These are phyloP conservation scores for Conus ventricosus DNA, from an alignment of 1,140 invertebrate species.

Conservation along the genomic window DNA sequence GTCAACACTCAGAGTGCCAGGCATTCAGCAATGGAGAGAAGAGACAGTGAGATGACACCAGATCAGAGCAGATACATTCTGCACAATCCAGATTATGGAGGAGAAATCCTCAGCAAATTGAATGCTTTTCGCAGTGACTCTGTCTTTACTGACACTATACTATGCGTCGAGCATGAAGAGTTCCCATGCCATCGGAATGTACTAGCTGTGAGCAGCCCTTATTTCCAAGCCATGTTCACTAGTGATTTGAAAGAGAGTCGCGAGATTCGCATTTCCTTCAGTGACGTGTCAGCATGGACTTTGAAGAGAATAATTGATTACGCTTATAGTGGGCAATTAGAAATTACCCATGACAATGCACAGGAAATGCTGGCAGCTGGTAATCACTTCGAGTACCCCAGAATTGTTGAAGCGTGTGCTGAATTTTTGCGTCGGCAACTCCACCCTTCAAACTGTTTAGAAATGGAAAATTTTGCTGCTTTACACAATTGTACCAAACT, in stretches of 20 bases:
- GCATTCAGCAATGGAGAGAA: slow-evolving; percentile 37
- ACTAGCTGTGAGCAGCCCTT: slow-evolving; percentile 75
- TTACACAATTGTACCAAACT: slow-evolving; percentile 72
- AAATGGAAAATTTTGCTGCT: slow-evolving; percentile 73
- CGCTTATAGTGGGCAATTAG: slow-evolving; percentile 72
- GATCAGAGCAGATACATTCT: slow-evolving; percentile 52
- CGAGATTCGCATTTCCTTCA: slow-evolving; percentile 68
- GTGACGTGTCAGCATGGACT: slow-evolving; percentile 74
- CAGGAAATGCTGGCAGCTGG: slow-evolving; percentile 75
- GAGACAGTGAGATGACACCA: slow-evolving; percentile 43
- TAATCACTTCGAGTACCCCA: slow-evolving; percentile 74
- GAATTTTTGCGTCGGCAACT: slow-evolving; percentile 73
- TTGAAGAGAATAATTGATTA: slow-evolving; percentile 75
- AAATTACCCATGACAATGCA: slow-evolving; percentile 74
- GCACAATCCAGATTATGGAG: slow-evolving; percentile 60
- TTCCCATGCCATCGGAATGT: slow-evolving; percentile 75
- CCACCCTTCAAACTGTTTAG: slow-evolving; percentile 74
- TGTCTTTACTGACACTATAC: slow-evolving; percentile 70
- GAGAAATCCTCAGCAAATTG: slow-evolving; percentile 64
- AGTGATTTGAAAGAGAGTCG: slow-evolving; percentile 73
- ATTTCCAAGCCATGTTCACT: slow-evolving; percentile 77
- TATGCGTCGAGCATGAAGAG: slow-evolving; percentile 72
- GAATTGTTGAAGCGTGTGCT: slow-evolving; percentile 72
- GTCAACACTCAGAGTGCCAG: neutral
- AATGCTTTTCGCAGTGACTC: slow-evolving; percentile 64